phyloP scores from a whole-genome alignment of 1,140 invertebrate species.

The Brachionus koreanus region DNA sequence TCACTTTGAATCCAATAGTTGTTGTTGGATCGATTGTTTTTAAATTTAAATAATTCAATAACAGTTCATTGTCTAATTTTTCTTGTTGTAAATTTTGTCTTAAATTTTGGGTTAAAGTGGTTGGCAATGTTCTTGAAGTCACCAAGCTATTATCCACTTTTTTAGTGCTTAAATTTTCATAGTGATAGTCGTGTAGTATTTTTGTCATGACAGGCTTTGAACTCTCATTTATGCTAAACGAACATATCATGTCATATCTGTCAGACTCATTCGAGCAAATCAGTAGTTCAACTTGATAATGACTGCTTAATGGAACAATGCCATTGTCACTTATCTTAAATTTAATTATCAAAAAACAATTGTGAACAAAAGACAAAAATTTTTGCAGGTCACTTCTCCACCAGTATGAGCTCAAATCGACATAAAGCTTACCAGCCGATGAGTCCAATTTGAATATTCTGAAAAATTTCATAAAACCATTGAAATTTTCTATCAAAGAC shows the following conservation, averaged over 20 bases:
- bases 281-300: not conserved
- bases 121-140: not conserved
- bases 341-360: not conserved
- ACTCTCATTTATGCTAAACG: not conserved
- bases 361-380: not conserved
- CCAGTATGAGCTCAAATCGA: not conserved
- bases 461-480: not conserved
- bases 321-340: constrained; percentile 1
- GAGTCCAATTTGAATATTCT: not conserved
- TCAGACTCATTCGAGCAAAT: not conserved
- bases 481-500: not conserved
- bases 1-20: not conserved
- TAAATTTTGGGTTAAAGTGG: not conserved
- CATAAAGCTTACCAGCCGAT: not conserved
- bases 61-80: not conserved
- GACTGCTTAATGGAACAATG: not conserved
- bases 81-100: not conserved
- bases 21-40: not conserved
- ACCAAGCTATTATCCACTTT: not conserved
- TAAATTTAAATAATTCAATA: not conserved
- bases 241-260: not conserved
- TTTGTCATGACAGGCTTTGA: not conserved
- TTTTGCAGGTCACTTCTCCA: not conserved
- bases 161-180: not conserved
- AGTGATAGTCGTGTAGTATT: not conserved